Evolutionary conservation across 1,140 invertebrate species (phyloP), one percentile per base, ranked within the genome.

Genomic region (Adoxophyes honmai): DNA sequence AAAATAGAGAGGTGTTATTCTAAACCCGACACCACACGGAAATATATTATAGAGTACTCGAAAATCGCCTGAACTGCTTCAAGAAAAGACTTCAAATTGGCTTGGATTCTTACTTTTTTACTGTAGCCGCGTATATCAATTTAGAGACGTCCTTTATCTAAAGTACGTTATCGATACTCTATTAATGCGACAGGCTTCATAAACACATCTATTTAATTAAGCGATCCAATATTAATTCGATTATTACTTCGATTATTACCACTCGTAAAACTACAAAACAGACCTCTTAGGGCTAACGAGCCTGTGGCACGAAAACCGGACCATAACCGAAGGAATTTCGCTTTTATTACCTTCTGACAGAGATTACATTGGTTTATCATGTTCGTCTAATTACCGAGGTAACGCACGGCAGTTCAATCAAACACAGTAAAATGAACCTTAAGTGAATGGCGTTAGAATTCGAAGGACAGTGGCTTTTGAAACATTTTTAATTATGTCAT

Each of bases 181-280:
- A 48, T 48, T 48, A 48, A 48, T 48, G 72, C 65, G 64, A 68
- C 6, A 66, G 66, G 67, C 70, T 70, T 70, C 64, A 69, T 68
- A 59, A 72, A 69, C 64, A 71, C 78, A 84, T 80, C 81, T 81
- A 82, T 85, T 83, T 85, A 87, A 85, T 87, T 83, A 85, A 86
- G 75, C 68, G 81, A 85, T 85, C 73, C 73, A 70, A 83, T 85
- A 82, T 79, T 87, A 83, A 84, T 78, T 78, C 80, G 80, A 82
- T 82, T 84, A 83, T 80, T 76, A 74, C 78, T 78, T 78, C 80
- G 80, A 82, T 82, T 84, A 83, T 80, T 76, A 74, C 78, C 70
- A 66, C 63, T 72, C 79, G 71, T 81, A 86, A 86, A 70, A 85
- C 78, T 81, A 80, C 78, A 71, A 78, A 78, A 76, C 75, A 75